phyloP scores from a whole-genome alignment of 2,888 invertebrate species.

The Sialis fuliginosa region DNA sequence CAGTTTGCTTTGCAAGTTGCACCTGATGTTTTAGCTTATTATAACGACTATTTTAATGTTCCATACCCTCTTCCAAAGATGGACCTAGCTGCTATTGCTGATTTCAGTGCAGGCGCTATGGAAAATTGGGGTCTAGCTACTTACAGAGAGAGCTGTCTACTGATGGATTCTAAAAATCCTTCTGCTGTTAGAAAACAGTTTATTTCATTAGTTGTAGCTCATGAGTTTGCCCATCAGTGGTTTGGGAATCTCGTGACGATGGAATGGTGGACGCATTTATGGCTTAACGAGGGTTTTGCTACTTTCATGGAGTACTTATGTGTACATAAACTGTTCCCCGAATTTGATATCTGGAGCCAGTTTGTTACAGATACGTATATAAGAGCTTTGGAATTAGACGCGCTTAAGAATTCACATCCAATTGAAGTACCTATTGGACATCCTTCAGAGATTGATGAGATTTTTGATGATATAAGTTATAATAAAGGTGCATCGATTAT shows the following conservation, averaged over 20 bases:
- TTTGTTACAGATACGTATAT: slow-evolving; percentile 82
- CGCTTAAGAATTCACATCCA: slow-evolving; percentile 82
- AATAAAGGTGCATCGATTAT: slow-evolving; percentile 90
- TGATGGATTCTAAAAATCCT: slow-evolving; percentile 81
- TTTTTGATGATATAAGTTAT: slow-evolving; percentile 94
- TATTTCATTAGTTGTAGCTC: slow-evolving; percentile 76
- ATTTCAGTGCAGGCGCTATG: slow-evolving; percentile 93
- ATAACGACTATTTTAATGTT: slow-evolving; percentile 87
- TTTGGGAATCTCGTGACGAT: slow-evolving; percentile 96
- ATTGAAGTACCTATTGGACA: slow-evolving; percentile 91
- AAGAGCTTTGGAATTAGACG: slow-evolving; percentile 72
- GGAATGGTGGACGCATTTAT: slow-evolving; percentile 96
- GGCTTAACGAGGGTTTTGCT: slow-evolving; percentile 94
- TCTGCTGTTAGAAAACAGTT: slow-evolving; percentile 69
- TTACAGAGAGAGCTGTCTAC: slow-evolving; percentile 78
- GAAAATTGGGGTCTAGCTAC: slow-evolving; percentile 95
- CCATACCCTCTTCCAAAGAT: slow-evolving; percentile 92
- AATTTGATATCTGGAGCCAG: slow-evolving; percentile 94
- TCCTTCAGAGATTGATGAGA: slow-evolving; percentile 91
- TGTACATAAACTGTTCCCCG: slow-evolving; percentile 81
- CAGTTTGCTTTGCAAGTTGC: slow-evolving; percentile 83
- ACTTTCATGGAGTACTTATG: slow-evolving; percentile 92
- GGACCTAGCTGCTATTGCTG: slow-evolving; percentile 90
- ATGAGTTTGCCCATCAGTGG: slow-evolving; percentile 96
- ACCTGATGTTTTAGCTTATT: slow-evolving; percentile 81